Base-by-base conservation (phyloP, 2,797 vertebrate genomes). In the Malurus leucopterus region DNA sequence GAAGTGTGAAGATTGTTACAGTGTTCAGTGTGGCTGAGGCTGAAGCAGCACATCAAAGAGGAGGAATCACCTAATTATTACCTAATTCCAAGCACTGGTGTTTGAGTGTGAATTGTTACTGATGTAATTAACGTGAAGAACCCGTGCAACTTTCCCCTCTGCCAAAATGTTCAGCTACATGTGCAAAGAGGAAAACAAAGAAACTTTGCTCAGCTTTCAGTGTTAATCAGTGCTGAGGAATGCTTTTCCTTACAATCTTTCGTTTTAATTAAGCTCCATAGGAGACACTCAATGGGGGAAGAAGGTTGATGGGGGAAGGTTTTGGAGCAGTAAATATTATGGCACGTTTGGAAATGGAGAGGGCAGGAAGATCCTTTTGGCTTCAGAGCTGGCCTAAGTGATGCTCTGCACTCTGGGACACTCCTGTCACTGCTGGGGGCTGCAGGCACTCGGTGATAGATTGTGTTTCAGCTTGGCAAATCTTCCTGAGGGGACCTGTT, bases 201-300 rank as follows among this genome's bases (percentile, higher is more conserved):
- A 23, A 75, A 76, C 40, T 90, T 80, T 41, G 41, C 71, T 64
- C n/a, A 74, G 62, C 32, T 64, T 84, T 82, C 49, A 29, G 0
- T 41, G 58, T 58, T 79, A 84, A 90, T 86, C 91, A 86, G 74
- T 46, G 34, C 46, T 6, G 57, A 88, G 58, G 38, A 36, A 36
- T 36, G 36, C 36, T 36, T 36, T 36, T 36, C 11, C 36, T 36
- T 89, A 57, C 80, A 86, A 82, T 93, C 32, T 84, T 91, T 94
- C 94, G 92, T 92, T 94, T 93, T 86, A 94, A 95, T 94, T 88
- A 81, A 77, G 67, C 88, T 93, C 61, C 61, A 47, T 67, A 86
- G 83, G 88, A 93, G 68, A 54, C 4, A 61, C 77, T 65, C 79
- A 81, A 88, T 36, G 11, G 36, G 36, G 11, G 36, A 36, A 36